These are phyloP conservation scores for Hydrotaea cyrtoneurina DNA, from an alignment of 2,888 invertebrate genomes.

Conservation along the genomic window DNA sequence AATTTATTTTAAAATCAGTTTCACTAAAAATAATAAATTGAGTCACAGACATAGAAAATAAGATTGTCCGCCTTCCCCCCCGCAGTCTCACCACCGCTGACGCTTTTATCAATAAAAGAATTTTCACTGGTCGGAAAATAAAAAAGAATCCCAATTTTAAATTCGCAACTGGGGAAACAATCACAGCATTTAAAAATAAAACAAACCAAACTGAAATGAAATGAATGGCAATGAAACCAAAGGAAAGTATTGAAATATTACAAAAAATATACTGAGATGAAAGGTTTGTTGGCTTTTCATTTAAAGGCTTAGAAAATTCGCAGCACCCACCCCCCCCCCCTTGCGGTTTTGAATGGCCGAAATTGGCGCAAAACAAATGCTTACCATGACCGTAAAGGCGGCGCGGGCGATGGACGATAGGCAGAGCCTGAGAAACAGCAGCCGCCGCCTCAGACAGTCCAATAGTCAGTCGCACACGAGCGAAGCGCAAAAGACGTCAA, in stretches of 20 bases:
- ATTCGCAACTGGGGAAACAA: not conserved
- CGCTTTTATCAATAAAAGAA: not conserved
- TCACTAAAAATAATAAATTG: conserved; percentile 63
- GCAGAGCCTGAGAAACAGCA: not conserved
- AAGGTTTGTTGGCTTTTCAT: not conserved
- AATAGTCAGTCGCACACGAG: conserved; percentile 19
- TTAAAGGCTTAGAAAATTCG: conserved; percentile 16
- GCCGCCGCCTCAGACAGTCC: not conserved
- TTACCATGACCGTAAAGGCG: not conserved
- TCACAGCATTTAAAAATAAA: conserved; percentile 6
- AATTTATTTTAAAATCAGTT: conserved; percentile 55
- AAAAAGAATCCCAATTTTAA: not conserved
- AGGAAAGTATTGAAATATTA: too few relatives aligned
- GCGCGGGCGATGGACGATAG: not conserved
- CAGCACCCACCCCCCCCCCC: too few relatives aligned
- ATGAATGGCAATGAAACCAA: not conserved
- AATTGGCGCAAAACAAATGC: conserved; percentile 4
- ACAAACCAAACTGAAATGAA: not conserved
- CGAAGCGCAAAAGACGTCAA: conserved; percentile 61
- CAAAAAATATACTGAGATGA: not conserved
- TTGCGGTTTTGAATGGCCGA: not conserved
- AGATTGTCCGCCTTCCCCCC: not conserved
- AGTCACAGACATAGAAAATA: conserved; percentile 43
- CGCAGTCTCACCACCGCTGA: not conserved
- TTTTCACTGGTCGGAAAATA: not conserved